Conservation (phyloP, 2,888 invertebrate genomes). For the Trichogramma dendrolimi region DNA sequence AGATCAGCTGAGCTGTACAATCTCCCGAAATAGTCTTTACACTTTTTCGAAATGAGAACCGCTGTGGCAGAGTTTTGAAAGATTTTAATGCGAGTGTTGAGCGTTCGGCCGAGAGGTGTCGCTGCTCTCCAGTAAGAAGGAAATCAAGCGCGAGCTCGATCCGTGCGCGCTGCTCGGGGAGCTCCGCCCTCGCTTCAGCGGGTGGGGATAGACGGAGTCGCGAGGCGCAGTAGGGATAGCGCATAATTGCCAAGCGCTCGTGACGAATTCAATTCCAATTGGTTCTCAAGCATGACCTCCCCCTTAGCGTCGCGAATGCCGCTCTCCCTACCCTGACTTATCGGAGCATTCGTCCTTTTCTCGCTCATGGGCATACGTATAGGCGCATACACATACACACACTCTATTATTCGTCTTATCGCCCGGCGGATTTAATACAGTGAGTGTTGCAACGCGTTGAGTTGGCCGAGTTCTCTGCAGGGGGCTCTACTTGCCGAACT, state of each 20-base stretch:
- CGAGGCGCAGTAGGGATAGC: slow-evolving; percentile 47
- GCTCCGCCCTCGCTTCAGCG: slow-evolving; percentile 29
- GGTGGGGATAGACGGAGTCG: slow-evolving; percentile 38
- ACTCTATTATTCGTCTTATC: too few relatives aligned
- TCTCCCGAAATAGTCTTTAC: too few relatives aligned
- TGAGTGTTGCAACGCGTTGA: slow-evolving; percentile 43
- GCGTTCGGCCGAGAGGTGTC: too few relatives aligned
- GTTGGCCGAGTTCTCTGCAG: slow-evolving; percentile 45
- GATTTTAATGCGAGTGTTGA: too few relatives aligned
- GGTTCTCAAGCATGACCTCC: slow-evolving; percentile 56
- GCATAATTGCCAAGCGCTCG: slow-evolving; percentile 47
- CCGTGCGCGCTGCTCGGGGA: slow-evolving; percentile 9
- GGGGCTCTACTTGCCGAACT: slow-evolving; percentile 41
- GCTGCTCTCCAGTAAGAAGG: too few relatives aligned
- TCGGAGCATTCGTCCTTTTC: slow-evolving; percentile 13
- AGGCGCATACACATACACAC: too few relatives aligned
- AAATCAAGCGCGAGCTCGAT: neutral
- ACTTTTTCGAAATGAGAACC: too few relatives aligned
- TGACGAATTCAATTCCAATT: slow-evolving; percentile 62
- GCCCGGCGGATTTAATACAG: slow-evolving; percentile 46
- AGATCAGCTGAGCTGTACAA: too few relatives aligned
- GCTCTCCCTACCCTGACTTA: slow-evolving; percentile 10
- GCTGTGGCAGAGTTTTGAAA: too few relatives aligned
- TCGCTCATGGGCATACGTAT: slow-evolving; percentile 5
- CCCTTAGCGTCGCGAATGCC: slow-evolving; percentile 41